A percentile compares a stretch with the other conserved stretches of the same genome.
These are phyloP conservation scores for Griposia aprilina DNA, from an alignment of 2,888 invertebrate genomes.

Conservation along the genomic window DNA sequence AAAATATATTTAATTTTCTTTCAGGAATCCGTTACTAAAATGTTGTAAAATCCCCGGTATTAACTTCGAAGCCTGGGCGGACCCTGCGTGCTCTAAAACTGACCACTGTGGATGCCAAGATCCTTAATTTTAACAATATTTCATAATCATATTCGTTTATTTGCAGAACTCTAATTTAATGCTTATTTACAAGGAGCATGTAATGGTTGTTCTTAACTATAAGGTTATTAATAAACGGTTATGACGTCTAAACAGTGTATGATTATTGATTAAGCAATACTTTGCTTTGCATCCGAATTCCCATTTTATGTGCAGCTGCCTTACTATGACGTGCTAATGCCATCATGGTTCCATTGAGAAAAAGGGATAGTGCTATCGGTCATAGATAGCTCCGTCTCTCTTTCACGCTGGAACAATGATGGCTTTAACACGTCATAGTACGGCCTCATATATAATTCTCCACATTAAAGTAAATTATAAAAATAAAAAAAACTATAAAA, in stretches of 20 bases:
- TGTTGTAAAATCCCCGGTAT: conserved; percentile 28
- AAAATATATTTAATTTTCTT: conserved; percentile 8
- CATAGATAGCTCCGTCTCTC: too few species aligned
- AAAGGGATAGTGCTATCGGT: too few species aligned
- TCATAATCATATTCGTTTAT: too few species aligned
- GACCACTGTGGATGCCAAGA: not conserved
- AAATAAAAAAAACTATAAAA: not conserved
- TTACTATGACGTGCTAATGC: too few species aligned
- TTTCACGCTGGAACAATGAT: too few species aligned
- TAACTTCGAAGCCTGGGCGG: conserved; percentile 32
- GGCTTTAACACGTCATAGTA: too few species aligned
- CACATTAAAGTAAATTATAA: not conserved
- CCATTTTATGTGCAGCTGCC: not conserved
- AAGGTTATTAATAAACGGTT: not conserved
- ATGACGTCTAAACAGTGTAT: not conserved
- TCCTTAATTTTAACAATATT: not conserved
- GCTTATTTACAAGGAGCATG: too few species aligned
- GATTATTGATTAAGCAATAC: not conserved
- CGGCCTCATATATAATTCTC: not conserved
- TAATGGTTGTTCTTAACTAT: not conserved
- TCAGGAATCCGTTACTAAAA: conserved; percentile 33
- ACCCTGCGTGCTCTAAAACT: not conserved
- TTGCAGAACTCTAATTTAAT: not conserved
- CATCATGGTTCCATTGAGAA: too few species aligned
- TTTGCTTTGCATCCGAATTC: not conserved